phyloP scores from a whole-genome alignment of 1,140 invertebrate genomes.

The Acromyrmex heyeri region DNA sequence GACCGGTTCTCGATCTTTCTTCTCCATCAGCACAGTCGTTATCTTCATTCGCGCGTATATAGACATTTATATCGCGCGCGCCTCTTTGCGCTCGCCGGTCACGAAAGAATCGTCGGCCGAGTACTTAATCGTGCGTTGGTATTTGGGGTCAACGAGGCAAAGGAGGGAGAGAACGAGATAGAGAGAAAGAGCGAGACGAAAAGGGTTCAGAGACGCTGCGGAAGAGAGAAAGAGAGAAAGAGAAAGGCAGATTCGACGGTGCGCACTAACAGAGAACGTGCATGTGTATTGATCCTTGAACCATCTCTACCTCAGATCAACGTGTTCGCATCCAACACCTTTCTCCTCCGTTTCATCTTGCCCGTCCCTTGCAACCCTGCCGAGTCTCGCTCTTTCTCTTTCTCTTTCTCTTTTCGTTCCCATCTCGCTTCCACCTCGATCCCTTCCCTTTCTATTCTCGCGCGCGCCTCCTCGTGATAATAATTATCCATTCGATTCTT shows the following conservation, averaged over 20 bases:
- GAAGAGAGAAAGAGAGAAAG: slow-evolving; percentile 33
- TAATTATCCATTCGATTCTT: slow-evolving; percentile 70
- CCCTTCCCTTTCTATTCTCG: slow-evolving; percentile 11
- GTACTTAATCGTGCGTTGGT: slow-evolving; percentile 73
- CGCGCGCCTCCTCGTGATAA: slow-evolving; percentile 68
- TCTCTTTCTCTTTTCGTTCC: not conserved
- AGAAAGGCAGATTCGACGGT: slow-evolving; percentile 61
- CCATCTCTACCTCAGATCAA: slow-evolving; percentile 69
- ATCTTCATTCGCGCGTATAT: slow-evolving; percentile 65
- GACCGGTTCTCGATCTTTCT: slow-evolving; percentile 63
- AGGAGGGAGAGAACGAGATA: slow-evolving; percentile 39
- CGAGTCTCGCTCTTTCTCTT: not conserved
- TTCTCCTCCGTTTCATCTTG: slow-evolving; percentile 68
- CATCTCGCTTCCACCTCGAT: slow-evolving; percentile 22
- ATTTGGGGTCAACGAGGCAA: slow-evolving; percentile 76
- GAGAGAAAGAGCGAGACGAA: slow-evolving; percentile 20
- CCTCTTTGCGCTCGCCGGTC: slow-evolving; percentile 52
- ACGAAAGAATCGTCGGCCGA: slow-evolving; percentile 71
- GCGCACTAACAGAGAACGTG: slow-evolving; percentile 33
- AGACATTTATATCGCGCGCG: slow-evolving; percentile 65
- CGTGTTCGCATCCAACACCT: slow-evolving; percentile 70
- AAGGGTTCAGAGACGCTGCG: slow-evolving; percentile 23
- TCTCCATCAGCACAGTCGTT: slow-evolving; percentile 34
- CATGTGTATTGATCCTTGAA: slow-evolving; percentile 74
- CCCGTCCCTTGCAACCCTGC: slow-evolving; percentile 23